Evolutionary conservation across 2,888 invertebrate species (phyloP).

Genomic region (Linyphia triangularis): DNA sequence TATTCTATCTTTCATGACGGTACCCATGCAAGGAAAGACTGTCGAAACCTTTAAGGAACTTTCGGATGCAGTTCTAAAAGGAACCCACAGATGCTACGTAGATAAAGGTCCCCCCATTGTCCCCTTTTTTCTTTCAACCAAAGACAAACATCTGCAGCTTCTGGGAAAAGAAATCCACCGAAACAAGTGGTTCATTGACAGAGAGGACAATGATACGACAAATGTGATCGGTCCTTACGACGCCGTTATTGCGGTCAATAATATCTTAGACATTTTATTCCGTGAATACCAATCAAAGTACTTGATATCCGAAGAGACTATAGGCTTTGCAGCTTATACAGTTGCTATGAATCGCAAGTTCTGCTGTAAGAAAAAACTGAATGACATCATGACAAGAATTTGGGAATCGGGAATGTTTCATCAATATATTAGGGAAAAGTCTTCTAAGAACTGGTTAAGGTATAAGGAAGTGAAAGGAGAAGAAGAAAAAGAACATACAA

Average conservation of each 20-base stretch:
- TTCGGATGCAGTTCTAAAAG: background rate
- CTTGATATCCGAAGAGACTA: background rate
- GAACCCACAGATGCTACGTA: background rate
- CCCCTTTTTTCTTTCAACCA: background rate
- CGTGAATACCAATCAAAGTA: background rate
- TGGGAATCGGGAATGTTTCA: background rate
- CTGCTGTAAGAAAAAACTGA: background rate
- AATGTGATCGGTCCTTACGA: background rate
- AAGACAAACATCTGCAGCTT: background rate
- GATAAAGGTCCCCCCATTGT: background rate
- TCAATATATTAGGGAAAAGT: background rate
- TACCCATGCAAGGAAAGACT: background rate
- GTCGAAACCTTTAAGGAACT: background rate
- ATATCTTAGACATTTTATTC: background rate
- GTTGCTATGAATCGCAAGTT: background rate
- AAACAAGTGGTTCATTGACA: background rate
- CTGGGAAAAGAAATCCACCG: background rate
- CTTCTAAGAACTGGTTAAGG: background rate
- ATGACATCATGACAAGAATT: background rate
- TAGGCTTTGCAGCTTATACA: background rate
- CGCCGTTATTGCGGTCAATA: background rate
- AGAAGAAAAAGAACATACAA: background rate
- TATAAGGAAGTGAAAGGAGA: background rate
- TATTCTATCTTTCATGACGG: background rate
- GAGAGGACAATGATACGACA: background rate